phyloP scores from a whole-genome alignment of 35 echinoderm and acorn worm species.

The Patiria miniata region DNA sequence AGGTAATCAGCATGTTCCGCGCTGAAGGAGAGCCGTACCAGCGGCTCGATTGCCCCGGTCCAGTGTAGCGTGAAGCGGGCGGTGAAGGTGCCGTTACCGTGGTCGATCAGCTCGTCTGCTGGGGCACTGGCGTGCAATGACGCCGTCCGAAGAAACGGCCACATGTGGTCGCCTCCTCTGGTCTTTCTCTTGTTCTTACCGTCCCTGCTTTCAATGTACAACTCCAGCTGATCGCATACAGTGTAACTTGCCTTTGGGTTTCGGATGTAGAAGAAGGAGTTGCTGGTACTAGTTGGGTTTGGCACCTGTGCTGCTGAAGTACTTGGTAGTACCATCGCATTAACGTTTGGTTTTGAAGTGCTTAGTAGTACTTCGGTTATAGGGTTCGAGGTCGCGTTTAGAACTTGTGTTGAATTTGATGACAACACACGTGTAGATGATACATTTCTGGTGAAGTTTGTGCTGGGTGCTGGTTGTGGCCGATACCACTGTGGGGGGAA shows the following conservation, averaged over 20 bases:
- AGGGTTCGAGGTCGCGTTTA: too few relatives aligned
- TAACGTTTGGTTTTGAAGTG: too few relatives aligned
- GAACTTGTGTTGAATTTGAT: too few relatives aligned
- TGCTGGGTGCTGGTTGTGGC: too few relatives aligned
- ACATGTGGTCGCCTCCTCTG: conserved; percentile 4
- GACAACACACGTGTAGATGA: too few relatives aligned
- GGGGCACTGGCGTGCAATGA: neutral
- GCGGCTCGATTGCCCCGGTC: neutral
- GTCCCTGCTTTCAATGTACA: neutral
- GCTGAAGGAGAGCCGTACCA: too few relatives aligned
- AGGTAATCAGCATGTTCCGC: too few relatives aligned
- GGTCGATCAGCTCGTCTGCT: conserved; percentile 28
- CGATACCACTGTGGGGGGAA: too few relatives aligned
- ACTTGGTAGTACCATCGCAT: too few relatives aligned
- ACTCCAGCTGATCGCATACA: neutral
- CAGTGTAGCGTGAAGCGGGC: conserved; percentile 7
- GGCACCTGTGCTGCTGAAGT: too few relatives aligned
- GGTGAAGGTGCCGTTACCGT: conserved; percentile 8
- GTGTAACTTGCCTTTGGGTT: neutral
- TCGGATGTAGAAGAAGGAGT: neutral
- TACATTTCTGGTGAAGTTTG: too few relatives aligned
- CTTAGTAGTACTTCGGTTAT: too few relatives aligned
- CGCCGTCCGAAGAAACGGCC: neutral
- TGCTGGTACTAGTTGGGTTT: neutral
- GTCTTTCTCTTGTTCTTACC: neutral